Evolutionary conservation across 2,797 vertebrate genomes (phyloP).

Genomic region (Dicrostonyx torquatus): DNA sequence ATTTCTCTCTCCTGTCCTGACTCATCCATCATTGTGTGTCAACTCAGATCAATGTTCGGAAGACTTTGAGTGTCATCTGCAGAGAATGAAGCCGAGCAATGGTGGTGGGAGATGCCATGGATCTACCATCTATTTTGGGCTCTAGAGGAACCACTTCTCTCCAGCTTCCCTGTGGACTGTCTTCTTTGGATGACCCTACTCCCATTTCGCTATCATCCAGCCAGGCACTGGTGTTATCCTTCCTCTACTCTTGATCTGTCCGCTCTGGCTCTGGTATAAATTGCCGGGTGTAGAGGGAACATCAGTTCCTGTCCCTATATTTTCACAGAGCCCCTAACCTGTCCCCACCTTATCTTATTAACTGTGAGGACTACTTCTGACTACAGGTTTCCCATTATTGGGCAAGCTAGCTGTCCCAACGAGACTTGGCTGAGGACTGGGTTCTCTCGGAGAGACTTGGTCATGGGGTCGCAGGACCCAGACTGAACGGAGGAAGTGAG

Average conservation of each 20-base stretch:
- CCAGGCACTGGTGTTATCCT: neutral
- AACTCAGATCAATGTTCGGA: neutral
- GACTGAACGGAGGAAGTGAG: neutral
- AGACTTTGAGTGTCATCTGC: neutral
- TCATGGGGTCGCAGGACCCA: accelerated
- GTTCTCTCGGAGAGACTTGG: accelerated
- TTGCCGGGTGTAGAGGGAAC: accelerated
- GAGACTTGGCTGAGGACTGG: accelerated
- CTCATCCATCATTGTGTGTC: accelerated
- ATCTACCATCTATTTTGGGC: neutral
- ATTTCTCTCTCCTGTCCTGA: no score
- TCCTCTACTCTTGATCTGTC: neutral
- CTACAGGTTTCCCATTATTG: accelerated
- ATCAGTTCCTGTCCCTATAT: accelerated
- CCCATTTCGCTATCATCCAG: no score
- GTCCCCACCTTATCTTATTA: neutral
- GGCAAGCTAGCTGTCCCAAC: accelerated
- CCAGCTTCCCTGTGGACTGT: accelerated
- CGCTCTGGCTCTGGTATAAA: no score
- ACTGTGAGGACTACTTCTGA: neutral
- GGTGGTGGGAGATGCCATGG: no score
- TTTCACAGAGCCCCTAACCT: neutral
- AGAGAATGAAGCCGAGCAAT: neutral
- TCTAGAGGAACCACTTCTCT: neutral
- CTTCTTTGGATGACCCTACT: neutral